Base-by-base conservation (phyloP, 2,797 vertebrate genomes). In the Orientallactaga sibirica region DNA sequence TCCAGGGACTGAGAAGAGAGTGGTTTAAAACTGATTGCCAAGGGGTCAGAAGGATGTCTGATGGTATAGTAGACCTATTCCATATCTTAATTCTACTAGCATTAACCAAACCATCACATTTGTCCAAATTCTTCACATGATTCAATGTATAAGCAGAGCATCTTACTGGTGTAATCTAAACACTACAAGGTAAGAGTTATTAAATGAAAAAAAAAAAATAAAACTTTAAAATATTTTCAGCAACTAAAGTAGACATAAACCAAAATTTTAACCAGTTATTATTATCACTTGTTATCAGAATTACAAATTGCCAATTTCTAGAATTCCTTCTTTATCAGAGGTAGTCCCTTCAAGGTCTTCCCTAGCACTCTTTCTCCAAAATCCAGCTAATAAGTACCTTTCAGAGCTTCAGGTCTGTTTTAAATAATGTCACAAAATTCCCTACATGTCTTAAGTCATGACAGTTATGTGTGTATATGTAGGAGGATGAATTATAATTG, bases 131-230 rank as follows among this genome's bases (percentile, higher is more conserved):
- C 62, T 20, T 64, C 24, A 24, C 62, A 64, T 15, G 24, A 64
- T 24, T 64, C 20, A 20, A 22, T 24, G 24, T 24, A 15, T 24
- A 24, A 64, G 24, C 19, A 64, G 24, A 20, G 62, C 19, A 64
- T 24, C 62, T 64, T 64, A 64, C 62, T 64, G 19, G 16, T 64
- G 20, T 64, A 64, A 64, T 20, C 24, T 64, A 64, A 20, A 14
- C 55, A 58, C 55, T 58, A 58, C 16, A 14, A 58, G 55, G 55
- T 58, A 62, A 91, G 15, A 78, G 62, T 85, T 85, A 52, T 15
- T 11, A 66, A 92, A 89, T 48, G 10, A 92, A 81, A 92, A 81
- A 81, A 92, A 81, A 78, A 89, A 83, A 70, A 58, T 71, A 88
- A 86, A 68, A 0, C 0, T 33, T 3, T 37, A 55, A 16, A 81